Percentiles rank a stretch among this genome's conserved stretches.
phyloP scores from a whole-genome alignment of 2,797 vertebrate genomes.

The Fundulus diaphanus region DNA sequence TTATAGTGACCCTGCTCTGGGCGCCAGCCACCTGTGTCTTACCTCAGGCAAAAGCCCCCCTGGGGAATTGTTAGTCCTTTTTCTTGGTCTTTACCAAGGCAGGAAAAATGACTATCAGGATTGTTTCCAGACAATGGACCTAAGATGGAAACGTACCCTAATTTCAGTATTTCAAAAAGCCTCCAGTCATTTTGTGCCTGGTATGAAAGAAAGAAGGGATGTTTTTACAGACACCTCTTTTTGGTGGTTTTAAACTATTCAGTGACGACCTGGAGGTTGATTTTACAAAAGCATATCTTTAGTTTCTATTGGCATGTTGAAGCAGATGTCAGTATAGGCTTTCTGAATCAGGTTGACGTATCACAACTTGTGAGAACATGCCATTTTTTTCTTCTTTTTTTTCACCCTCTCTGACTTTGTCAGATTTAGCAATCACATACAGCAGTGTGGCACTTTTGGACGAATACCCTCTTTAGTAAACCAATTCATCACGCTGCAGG shows the following conservation, averaged over 20 bases:
- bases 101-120: slow-evolving; percentile 60
- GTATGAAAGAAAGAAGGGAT: slow-evolving; percentile 2
- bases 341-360: slow-evolving; percentile 37
- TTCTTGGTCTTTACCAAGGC: slow-evolving; percentile 52
- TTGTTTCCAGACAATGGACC: slow-evolving; percentile 67
- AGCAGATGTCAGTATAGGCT: slow-evolving; percentile 36
- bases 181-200: not conserved
- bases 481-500: slow-evolving; percentile 87
- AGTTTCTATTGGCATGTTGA: slow-evolving; percentile 25
- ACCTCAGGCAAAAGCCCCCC: slow-evolving; percentile 88
- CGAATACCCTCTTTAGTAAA: slow-evolving; percentile 86
- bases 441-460: slow-evolving; percentile 81
- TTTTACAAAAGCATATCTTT: not conserved
- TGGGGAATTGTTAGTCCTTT: slow-evolving; percentile 70
- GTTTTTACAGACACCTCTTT: slow-evolving; percentile 18
- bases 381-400: slow-evolving; percentile 38
- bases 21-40: slow-evolving; percentile 95
- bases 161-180: slow-evolving; percentile 25
- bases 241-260: slow-evolving; percentile 7
- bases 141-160: slow-evolving; percentile 41
- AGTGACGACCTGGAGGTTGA: slow-evolving; percentile 8
- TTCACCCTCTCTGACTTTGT: slow-evolving; percentile 67
- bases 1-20: slow-evolving; percentile 91
- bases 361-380: slow-evolving; percentile 40
- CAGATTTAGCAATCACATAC: slow-evolving; percentile 75